Evolutionary conservation across 2,797 vertebrate species (phyloP).

Genomic region (Chrysolophus pictus): DNA sequence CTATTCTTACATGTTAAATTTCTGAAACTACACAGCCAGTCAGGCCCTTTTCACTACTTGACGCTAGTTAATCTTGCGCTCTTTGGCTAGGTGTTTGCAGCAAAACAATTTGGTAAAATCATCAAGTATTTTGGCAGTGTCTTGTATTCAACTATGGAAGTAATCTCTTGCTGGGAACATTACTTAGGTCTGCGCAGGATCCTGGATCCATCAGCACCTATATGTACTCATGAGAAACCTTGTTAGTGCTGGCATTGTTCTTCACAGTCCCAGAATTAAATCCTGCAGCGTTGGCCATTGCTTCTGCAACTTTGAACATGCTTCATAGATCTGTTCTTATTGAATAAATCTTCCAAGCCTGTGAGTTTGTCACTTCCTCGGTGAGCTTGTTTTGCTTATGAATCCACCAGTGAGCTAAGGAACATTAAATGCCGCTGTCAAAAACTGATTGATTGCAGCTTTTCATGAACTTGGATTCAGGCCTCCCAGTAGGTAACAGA

Average conservation of each 20-base stretch:
- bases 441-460: constrained; percentile 3
- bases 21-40: background rate
- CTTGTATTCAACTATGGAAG: background rate
- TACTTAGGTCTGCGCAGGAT: background rate
- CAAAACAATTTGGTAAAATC: background rate
- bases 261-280: background rate
- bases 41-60: background rate
- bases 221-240: background rate
- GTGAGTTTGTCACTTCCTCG: background rate
- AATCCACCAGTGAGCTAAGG: background rate
- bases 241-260: background rate
- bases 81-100: background rate
- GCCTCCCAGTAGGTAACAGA: background rate
- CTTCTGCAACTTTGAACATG: background rate
- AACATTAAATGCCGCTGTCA: background rate
- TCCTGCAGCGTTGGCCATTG: background rate
- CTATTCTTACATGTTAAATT: background rate
- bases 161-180: background rate
- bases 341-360: background rate
- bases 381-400: background rate
- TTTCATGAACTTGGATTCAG: constrained; percentile 12
- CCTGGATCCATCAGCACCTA: background rate
- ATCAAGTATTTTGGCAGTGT: background rate
- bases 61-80: background rate
- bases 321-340: background rate